Evolutionary conservation across 2,888 invertebrate genomes (phyloP).

Genomic region (Drosophila niveifrons): DNA sequence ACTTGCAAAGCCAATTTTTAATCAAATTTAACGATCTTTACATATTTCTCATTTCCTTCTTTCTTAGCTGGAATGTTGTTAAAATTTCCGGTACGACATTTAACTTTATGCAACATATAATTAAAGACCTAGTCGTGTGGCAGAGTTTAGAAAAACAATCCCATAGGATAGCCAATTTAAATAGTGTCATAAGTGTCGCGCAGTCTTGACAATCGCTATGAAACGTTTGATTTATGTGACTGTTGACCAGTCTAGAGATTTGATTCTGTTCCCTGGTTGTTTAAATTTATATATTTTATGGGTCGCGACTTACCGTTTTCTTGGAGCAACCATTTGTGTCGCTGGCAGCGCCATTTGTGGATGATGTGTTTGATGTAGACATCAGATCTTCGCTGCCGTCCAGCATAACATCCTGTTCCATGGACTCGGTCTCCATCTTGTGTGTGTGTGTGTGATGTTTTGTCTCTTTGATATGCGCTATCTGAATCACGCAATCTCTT

Average conservation of each 20-base stretch:
- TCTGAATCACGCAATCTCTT: constrained; percentile 1
- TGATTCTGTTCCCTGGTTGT: constrained; percentile 4
- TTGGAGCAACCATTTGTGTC: constrained; percentile 72
- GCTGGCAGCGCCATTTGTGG: constrained; percentile 69
- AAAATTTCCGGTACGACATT: not conserved
- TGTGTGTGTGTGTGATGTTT: constrained; percentile 24
- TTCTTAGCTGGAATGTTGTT: not conserved
- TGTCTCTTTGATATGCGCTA: constrained; percentile 24
- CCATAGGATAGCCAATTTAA: constrained; percentile 9
- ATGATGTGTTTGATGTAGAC: constrained; percentile 80
- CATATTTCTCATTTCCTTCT: too few species aligned
- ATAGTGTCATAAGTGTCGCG: constrained; percentile 21
- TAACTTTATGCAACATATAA: constrained; percentile 3
- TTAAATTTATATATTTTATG: constrained; percentile 27
- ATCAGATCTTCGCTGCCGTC: constrained; percentile 72
- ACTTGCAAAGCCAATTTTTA: too few species aligned
- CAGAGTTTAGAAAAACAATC: not conserved
- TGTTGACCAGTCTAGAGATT: not conserved
- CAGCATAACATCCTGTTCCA: constrained; percentile 68
- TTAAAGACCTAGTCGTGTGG: constrained; percentile 1
- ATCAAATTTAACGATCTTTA: too few species aligned
- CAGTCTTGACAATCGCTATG: constrained; percentile 4
- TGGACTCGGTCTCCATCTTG: constrained; percentile 66
- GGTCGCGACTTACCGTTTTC: constrained; percentile 75
- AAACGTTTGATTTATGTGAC: constrained; percentile 16